Evolutionary conservation across 2,888 invertebrate species (phyloP).

Genomic region (Tetropium fuscum): DNA sequence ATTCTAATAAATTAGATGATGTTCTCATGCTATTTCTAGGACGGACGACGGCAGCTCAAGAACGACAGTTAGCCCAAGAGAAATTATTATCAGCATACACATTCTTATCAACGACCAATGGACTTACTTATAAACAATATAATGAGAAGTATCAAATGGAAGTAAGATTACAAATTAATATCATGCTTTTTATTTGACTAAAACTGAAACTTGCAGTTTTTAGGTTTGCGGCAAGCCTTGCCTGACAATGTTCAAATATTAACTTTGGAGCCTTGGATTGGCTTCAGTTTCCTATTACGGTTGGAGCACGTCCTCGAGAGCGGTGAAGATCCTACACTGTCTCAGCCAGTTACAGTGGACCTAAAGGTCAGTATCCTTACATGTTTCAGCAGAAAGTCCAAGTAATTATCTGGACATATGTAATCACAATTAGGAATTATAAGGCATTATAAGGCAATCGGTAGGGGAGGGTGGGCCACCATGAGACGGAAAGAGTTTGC

Average conservation of each 20-base stretch:
- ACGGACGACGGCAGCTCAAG: slow-evolving; percentile 61
- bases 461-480: too few species aligned
- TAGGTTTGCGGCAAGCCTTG: slow-evolving; percentile 69
- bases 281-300: slow-evolving; percentile 74
- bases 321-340: slow-evolving; percentile 70
- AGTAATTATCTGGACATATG: too few species aligned
- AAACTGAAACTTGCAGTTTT: slow-evolving; percentile 64
- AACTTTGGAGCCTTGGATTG: slow-evolving; percentile 83
- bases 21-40: too few species aligned
- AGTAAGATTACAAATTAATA: slow-evolving; percentile 53
- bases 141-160: slow-evolving; percentile 60
- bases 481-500: too few species aligned
- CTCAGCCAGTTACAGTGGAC: slow-evolving; percentile 70
- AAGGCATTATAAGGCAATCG: too few species aligned
- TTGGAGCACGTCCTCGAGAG: slow-evolving; percentile 82
- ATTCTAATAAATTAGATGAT: too few species aligned
- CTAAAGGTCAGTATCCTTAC: slow-evolving; percentile 66
- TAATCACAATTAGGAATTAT: too few species aligned
- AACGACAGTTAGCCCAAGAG: slow-evolving; percentile 67
- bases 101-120: slow-evolving; percentile 71
- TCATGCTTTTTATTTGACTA: neutral
- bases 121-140: slow-evolving; percentile 68
- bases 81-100: slow-evolving; percentile 73
- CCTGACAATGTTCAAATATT: slow-evolving; percentile 81
- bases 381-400: too few species aligned